phyloP scores from a whole-genome alignment of 2,797 vertebrate genomes.

The Calcarius lapponicus region DNA sequence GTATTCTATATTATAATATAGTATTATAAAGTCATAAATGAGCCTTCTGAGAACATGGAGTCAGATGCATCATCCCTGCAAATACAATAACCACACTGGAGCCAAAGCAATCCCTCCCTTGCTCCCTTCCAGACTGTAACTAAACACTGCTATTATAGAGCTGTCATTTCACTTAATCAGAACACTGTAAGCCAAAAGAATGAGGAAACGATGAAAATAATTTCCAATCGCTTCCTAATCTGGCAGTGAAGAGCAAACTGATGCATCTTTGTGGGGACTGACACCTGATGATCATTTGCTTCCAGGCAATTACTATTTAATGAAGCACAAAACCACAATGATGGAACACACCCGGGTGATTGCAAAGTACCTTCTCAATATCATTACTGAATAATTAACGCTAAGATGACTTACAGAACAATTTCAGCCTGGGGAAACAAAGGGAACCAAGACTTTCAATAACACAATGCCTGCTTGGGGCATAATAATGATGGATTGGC shows the following conservation, averaged over 20 bases:
- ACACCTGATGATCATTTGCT: slow-evolving; percentile 66
- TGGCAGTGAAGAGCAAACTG: slow-evolving; percentile 33
- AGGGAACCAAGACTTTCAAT: slow-evolving; percentile 13
- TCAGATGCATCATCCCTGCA: neutral
- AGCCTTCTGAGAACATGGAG: neutral
- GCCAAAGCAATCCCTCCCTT: neutral
- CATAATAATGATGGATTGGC: neutral
- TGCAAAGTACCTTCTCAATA: slow-evolving; percentile 45
- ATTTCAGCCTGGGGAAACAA: slow-evolving; percentile 31
- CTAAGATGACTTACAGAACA: slow-evolving; percentile 36
- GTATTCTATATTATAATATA: neutral
- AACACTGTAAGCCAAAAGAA: slow-evolving; percentile 29
- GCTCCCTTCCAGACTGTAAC: neutral
- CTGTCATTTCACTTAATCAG: slow-evolving; percentile 26
- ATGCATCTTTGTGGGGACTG: slow-evolving; percentile 38
- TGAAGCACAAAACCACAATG: slow-evolving; percentile 61
- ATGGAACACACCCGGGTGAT: slow-evolving; percentile 52
- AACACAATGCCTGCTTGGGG: slow-evolving; percentile 5
- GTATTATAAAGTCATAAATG: neutral
- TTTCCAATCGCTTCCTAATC: slow-evolving; percentile 60
- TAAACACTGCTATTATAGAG: neutral
- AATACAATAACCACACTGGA: neutral
- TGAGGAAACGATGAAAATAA: slow-evolving; percentile 17
- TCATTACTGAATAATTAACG: slow-evolving; percentile 58
- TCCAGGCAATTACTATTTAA: slow-evolving; percentile 73